These are phyloP conservation scores for Chloroclysta siterata DNA, from an alignment of 2,888 invertebrate genomes.

Conservation along the genomic window DNA sequence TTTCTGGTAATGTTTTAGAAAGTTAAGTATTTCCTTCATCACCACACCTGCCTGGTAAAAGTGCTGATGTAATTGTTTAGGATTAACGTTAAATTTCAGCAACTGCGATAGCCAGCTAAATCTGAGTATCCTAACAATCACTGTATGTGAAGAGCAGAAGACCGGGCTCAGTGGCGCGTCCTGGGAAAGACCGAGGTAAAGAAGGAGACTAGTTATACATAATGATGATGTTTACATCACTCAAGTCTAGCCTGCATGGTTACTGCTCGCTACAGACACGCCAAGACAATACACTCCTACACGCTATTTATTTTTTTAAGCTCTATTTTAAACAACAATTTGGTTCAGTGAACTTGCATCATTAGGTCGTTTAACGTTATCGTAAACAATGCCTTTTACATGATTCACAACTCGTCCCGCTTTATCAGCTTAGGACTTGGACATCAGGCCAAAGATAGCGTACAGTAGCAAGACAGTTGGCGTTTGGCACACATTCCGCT, in stretches of 20 bases:
- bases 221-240: neutral
- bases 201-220: too few relatives aligned
- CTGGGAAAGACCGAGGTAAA: neutral
- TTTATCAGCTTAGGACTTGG: slow-evolving; percentile 33
- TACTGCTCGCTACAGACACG: neutral
- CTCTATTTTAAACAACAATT: slow-evolving; percentile 13
- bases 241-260: neutral
- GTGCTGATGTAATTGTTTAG: neutral
- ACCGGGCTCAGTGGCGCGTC: neutral
- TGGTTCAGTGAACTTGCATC: slow-evolving; percentile 31
- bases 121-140: too few relatives aligned
- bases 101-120: too few relatives aligned
- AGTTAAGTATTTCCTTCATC: slow-evolving; percentile 5
- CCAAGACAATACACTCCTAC: neutral
- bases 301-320: slow-evolving; percentile 14
- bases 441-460: slow-evolving; percentile 47
- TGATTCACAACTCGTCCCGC: slow-evolving; percentile 38
- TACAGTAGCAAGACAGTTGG: slow-evolving; percentile 61
- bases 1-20: slow-evolving; percentile 17
- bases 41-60: neutral
- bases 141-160: too few relatives aligned
- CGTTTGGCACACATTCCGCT: slow-evolving; percentile 77
- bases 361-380: slow-evolving; percentile 25
- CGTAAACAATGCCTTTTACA: slow-evolving; percentile 28
- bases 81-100: too few relatives aligned